phyloP scores from a whole-genome alignment of 35 echinoderm and acorn worm genomes.

The Heliocidaris erythrogramma region DNA sequence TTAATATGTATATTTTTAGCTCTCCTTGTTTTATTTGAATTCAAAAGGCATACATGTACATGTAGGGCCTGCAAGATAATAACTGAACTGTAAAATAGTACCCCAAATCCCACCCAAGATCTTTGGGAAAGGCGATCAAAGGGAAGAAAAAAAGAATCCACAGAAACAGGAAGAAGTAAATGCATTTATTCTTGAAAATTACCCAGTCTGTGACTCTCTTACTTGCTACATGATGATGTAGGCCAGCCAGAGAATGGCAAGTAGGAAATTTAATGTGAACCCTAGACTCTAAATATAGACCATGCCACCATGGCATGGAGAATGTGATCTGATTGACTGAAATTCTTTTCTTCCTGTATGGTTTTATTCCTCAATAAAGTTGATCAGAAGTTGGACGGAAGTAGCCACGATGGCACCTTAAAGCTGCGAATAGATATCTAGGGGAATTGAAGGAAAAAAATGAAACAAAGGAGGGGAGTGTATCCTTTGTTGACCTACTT shows the following conservation, averaged over 20 bases:
- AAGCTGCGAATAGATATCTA: not conserved
- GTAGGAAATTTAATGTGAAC: not conserved
- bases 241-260: not conserved
- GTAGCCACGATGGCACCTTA: not conserved
- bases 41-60: too few species aligned
- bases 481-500: not conserved
- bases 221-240: not conserved
- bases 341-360: not conserved
- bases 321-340: not conserved
- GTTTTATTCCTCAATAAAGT: not conserved
- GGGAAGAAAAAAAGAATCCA: not conserved
- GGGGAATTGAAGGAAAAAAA: not conserved
- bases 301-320: not conserved
- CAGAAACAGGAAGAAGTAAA: not conserved
- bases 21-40: too few species aligned
- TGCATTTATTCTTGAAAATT: not conserved
- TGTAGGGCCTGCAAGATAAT: too few species aligned
- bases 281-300: not conserved
- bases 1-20: too few species aligned
- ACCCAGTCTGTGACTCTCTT: not conserved
- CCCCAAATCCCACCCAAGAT: too few species aligned
- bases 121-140: too few species aligned
- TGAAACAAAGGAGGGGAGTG: not conserved
- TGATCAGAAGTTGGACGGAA: not conserved
- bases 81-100: too few species aligned